A percentile compares a stretch with the other conserved stretches of the same genome.
These are phyloP conservation scores for Deroplatys truncata DNA, from an alignment of 2,888 invertebrate species.

Conservation along the genomic window DNA sequence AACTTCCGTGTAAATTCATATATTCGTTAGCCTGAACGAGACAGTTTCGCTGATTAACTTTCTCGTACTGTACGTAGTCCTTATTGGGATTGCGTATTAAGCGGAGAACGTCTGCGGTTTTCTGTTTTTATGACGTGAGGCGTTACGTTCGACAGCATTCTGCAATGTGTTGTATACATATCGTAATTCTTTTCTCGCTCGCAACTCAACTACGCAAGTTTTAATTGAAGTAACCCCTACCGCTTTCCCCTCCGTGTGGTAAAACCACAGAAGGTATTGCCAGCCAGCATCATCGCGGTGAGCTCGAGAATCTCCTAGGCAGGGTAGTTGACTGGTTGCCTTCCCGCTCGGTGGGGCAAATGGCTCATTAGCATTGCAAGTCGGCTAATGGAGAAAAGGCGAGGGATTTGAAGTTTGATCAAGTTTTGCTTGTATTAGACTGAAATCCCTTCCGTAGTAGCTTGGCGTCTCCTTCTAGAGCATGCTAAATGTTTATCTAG, in stretches of 20 bases:
- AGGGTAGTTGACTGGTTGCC: background rate
- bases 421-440: constrained; percentile 12
- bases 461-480: background rate
- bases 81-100: background rate
- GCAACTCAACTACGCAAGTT: background rate
- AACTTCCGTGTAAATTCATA: no score
- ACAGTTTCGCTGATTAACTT: no score
- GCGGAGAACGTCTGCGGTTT: background rate
- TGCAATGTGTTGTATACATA: background rate
- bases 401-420: constrained; percentile 14
- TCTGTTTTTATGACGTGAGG: background rate
- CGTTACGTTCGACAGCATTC: background rate
- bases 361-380: constrained; percentile 21
- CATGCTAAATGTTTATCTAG: background rate
- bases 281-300: background rate
- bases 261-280: background rate
- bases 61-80: no score
- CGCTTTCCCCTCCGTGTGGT: background rate
- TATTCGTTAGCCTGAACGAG: no score
- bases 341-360: background rate
- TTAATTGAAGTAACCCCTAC: constrained; percentile 2
- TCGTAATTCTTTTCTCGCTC: background rate
- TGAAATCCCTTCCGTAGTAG: background rate
- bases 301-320: background rate
- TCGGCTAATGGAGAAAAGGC: constrained; percentile 18